These are phyloP conservation scores for Kryphioiulus occultus DNA, from an alignment of 2,888 invertebrate genomes.

Conservation along the genomic window DNA sequence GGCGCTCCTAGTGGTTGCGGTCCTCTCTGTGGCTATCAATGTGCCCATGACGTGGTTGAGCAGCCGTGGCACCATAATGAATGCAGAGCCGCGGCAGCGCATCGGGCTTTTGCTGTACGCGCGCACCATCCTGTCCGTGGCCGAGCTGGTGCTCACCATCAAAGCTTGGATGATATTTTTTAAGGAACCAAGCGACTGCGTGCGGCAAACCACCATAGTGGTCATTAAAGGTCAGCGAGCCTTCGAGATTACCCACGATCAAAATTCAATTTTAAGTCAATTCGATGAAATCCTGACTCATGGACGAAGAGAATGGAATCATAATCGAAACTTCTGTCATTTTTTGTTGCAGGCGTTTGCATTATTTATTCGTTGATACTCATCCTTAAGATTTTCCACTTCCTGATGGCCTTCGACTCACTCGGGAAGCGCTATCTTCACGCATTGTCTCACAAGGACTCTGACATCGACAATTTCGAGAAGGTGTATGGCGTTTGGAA, in stretches of 20 bases:
- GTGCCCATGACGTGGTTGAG: conserved; percentile 61
- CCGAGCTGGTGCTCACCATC: conserved; percentile 41
- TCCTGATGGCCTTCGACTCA: conserved; percentile 15
- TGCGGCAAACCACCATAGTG: background rate
- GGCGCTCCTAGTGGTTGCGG: conserved; percentile 1
- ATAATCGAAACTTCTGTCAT: background rate
- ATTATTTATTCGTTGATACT: conserved; percentile 32
- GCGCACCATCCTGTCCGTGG: background rate
- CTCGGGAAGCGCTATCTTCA: conserved; percentile 4
- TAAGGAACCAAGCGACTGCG: conserved; percentile 11
- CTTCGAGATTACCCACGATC: too few species aligned
- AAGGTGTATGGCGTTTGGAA: conserved; percentile 33
- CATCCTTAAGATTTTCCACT: background rate
- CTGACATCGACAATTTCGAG: background rate
- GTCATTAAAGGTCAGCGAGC: background rate
- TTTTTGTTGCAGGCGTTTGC: conserved; percentile 35
- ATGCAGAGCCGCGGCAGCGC: conserved; percentile 73
- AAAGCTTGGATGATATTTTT: background rate
- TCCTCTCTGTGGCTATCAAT: background rate
- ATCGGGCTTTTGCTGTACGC: conserved; percentile 63
- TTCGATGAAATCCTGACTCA: too few species aligned
- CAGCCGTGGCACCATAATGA: conserved; percentile 80
- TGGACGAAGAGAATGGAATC: too few species aligned
- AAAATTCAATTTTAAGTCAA: too few species aligned
- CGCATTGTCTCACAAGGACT: background rate